Evolutionary conservation across 1,140 invertebrate genomes (phyloP), one percentile per base, ranked within the genome.

Genomic region (Oedothorax gibbosus): DNA sequence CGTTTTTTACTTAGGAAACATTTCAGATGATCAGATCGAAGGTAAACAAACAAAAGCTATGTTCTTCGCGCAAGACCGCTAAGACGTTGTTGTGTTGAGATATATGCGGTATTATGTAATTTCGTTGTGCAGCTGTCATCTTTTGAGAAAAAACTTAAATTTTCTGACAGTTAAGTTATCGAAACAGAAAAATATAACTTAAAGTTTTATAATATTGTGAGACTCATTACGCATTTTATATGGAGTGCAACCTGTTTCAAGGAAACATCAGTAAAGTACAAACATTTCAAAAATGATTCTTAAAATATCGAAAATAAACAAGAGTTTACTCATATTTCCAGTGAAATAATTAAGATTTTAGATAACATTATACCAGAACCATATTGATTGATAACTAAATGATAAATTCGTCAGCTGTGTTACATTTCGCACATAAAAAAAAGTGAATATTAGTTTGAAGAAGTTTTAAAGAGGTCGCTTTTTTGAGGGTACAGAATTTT

Each of bases 351-450:
- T 56, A 75, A 75, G 57, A 57, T 15, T 11, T 51, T 75, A 12
- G 12, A 62, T 62, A 18, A 62, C 12, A 62, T 62, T 62, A 62
- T 18, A 62, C 21, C 18, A 68, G 65, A 68, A 68, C 57, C 75
- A 64, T 77, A 77, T 77, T 77, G 73, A 76, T 76, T 64, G 75
- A 77, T 77, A 77, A 51, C 62, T 77, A 65, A 75, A 75, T 50
- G 72, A 57, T 49, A 12, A 62, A 62, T 15, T 62, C 57, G 35
- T 35, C 35, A 35, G 35, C 35, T 35, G 35, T 35, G 35, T 35
- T 35, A 35, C 35, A 35, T 35, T 35, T 35, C 35, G 35, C 35
- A 35, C 35, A 35, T 35, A 35, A 35, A 35, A 35, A 35, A 35
- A 35, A 35, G 35, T 35, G 35, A 35, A 35, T 35, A 35, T 35